These are phyloP conservation scores for Macheiramphus alcinus DNA, from an alignment of 2,113 vertebrate species.

Conservation along the genomic window DNA sequence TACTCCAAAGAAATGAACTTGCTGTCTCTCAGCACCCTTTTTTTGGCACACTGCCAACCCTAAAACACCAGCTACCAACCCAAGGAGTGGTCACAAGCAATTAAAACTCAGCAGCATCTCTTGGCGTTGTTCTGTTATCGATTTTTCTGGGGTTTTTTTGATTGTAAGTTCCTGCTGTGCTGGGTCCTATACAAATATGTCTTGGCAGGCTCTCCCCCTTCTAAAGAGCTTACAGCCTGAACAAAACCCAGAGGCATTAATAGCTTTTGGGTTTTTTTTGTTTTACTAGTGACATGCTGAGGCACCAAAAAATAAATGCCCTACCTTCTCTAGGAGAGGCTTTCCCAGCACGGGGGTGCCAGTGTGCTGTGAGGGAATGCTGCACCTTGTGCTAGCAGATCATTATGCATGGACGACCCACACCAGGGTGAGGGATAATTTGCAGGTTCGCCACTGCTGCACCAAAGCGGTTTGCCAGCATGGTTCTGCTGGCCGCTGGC, in stretches of 20 bases:
- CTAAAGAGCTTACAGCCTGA: background rate
- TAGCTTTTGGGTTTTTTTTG: background rate
- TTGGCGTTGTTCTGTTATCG: background rate
- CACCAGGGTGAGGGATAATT: accelerated
- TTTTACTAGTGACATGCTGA: background rate
- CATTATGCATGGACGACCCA: background rate
- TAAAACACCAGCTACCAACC: background rate
- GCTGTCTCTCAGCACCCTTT: background rate
- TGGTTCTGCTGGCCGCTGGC: background rate
- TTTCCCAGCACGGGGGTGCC: background rate
- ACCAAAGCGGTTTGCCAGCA: background rate
- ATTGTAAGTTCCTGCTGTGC: background rate
- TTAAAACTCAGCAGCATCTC: background rate
- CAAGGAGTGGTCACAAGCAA: background rate
- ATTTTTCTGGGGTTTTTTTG: accelerated
- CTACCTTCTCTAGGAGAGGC: background rate
- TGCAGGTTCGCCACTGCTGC: background rate
- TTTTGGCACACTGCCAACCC: background rate
- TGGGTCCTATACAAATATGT: background rate
- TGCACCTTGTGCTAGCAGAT: background rate
- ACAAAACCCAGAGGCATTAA: background rate
- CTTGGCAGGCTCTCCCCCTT: background rate
- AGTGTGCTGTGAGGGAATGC: background rate
- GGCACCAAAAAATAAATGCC: background rate
- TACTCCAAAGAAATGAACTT: accelerated